Evolutionary conservation across 2,113 vertebrate genomes (phyloP).

Genomic region (Perognathus longimembris): DNA sequence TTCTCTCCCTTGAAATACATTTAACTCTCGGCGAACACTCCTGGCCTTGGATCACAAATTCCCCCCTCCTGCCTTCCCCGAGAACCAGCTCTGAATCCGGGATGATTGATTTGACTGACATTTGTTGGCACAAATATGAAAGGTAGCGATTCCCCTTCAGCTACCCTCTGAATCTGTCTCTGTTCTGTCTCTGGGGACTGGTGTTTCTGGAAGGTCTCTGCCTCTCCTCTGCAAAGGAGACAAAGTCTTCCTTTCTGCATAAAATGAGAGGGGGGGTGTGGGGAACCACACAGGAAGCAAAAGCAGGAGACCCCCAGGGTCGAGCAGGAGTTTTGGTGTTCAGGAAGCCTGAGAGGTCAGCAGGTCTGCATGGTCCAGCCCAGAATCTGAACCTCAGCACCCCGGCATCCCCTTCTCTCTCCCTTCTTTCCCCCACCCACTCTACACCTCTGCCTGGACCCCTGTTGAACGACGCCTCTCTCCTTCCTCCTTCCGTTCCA

Average conservation of each 20-base stretch:
- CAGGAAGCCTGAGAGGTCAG: background rate
- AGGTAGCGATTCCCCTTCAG: background rate
- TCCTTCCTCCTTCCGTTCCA: no score
- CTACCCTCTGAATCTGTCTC: background rate
- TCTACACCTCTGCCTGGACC: background rate
- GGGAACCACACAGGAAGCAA: background rate
- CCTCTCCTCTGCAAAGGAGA: background rate
- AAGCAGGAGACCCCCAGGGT: no score
- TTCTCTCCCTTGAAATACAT: conserved; percentile 21
- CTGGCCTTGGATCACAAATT: background rate
- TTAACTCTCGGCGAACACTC: background rate
- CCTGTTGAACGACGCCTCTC: background rate
- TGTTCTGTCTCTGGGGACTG: background rate
- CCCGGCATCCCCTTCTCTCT: background rate
- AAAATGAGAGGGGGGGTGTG: background rate
- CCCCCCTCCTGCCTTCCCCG: background rate
- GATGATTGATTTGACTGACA: conserved; percentile 42
- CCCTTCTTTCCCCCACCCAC: background rate
- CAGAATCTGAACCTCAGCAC: background rate
- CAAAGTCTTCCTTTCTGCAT: background rate
- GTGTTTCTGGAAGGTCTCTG: conserved; percentile 16
- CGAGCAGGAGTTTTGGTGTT: background rate
- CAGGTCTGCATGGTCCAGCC: background rate
- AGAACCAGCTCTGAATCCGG: background rate
- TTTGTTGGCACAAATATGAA: conserved; percentile 13